Percentiles rank a stretch among this genome's conserved stretches.
These are phyloP conservation scores for Gadus chalcogrammus DNA, from an alignment of 2,113 vertebrate species.

Conservation along the genomic window DNA sequence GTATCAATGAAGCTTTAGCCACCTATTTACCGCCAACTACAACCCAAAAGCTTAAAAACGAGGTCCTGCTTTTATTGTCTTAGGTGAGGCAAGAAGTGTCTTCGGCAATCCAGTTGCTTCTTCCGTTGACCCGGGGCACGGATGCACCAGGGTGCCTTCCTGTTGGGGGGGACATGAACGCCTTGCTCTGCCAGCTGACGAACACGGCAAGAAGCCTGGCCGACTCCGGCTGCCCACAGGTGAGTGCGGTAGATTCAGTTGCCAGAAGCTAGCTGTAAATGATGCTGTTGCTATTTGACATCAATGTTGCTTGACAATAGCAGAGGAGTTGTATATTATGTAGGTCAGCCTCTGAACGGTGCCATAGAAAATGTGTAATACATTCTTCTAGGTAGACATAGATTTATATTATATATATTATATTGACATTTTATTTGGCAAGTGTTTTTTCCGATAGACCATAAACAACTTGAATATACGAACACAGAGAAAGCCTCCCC, in stretches of 20 bases:
- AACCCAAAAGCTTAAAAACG: too few relatives aligned
- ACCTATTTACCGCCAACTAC: too few relatives aligned
- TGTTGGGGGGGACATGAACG: slow-evolving; percentile 41
- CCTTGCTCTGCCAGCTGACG: slow-evolving; percentile 58
- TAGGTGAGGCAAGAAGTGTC: slow-evolving; percentile 65
- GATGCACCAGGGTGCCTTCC: slow-evolving; percentile 12
- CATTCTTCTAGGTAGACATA: too few relatives aligned
- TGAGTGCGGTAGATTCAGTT: slow-evolving; percentile 30
- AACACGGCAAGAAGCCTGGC: slow-evolving; percentile 54
- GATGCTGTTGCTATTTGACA: slow-evolving; percentile 14
- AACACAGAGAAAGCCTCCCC: neutral
- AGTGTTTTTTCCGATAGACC: too few relatives aligned
- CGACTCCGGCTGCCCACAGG: slow-evolving; percentile 50
- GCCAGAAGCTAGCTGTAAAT: neutral
- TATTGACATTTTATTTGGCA: too few relatives aligned
- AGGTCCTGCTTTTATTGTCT: too few relatives aligned
- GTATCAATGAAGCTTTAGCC: too few relatives aligned
- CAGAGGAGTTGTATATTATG: neutral
- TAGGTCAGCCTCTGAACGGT: neutral
- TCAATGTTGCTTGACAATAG: neutral
- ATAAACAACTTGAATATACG: too few relatives aligned
- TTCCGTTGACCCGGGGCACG: slow-evolving; percentile 42
- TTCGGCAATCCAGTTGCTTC: slow-evolving; percentile 58
- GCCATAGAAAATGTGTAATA: too few relatives aligned
- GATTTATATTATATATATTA: too few relatives aligned